Base-by-base conservation (phyloP, 1,140 invertebrate species). In the Mercenaria mercenaria region DNA sequence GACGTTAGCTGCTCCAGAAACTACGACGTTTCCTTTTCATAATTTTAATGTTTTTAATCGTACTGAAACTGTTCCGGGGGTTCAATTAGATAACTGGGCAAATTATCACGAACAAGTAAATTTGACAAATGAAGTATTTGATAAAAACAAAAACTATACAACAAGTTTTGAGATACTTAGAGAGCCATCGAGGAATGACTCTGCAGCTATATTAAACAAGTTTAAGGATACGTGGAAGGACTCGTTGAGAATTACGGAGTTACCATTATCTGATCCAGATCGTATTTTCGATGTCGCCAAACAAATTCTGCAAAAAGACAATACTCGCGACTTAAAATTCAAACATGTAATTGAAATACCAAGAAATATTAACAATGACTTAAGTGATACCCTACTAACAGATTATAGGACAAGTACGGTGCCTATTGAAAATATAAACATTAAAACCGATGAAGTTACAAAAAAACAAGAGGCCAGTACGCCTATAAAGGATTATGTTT, bases 241-340 rank as follows among this genome's bases (percentile, higher is more conserved):
- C 10, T 72, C 67, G 39, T 72, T 72, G n/a, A 72, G 23, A 72
- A n/a, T 72, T 39, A 72, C 67, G n/a, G 67, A 72, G 18, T 23
- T 72, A 29, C 34, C 67, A 15, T 72, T 72, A n/a, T 72, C 67
- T 39, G 67, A 72, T n/a, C 67, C 67, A 13, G 34, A 41, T 29
- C 34, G 26, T 6, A 72, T 72, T 39, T 72, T 72, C 18, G n/a
- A 72, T 3, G 67, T 26, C 2, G 67, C 23, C 39, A 72, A 72
- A 20, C 13, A 29, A 39, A 72, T 72, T 39, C 34, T 72, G 2
- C 1, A 3, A 41, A 72, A 72, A 72, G 34, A 72, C 34, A 39
- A 39, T 18, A 72, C 3, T 18, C 15, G 20, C 20, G 18, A 10
- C 20, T 6, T 59, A 59, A 20, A 10, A 59, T 59, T n/a, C 26